A percentile compares a stretch with the other conserved stretches of the same genome.
Evolutionary conservation across 64 coral and sea anemone genomes (phyloP).

Genomic region (Trachythela sp.): DNA sequence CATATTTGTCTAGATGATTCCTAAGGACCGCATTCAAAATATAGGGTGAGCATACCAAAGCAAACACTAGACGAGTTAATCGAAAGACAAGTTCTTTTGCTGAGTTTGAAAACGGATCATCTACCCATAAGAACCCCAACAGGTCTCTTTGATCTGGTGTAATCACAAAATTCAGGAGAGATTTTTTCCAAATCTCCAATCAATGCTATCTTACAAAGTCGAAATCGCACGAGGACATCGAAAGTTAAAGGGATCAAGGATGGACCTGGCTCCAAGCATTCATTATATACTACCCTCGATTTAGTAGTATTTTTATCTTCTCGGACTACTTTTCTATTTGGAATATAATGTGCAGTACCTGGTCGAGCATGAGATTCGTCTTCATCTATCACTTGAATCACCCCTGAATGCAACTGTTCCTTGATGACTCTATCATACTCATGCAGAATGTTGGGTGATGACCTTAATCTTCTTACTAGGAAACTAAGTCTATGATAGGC

Average conservation of each 20-base stretch:
- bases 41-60: neutral
- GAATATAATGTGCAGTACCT: neutral
- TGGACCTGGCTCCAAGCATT: neutral
- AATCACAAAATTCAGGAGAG: constrained; percentile 36
- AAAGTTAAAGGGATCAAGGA: neutral
- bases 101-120: neutral
- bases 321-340: neutral
- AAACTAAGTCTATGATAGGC: neutral
- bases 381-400: neutral
- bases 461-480: neutral
- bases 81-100: neutral
- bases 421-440: neutral
- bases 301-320: neutral
- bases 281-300: neutral
- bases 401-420: neutral
- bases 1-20: neutral
- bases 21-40: neutral
- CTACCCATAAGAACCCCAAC: constrained; percentile 24
- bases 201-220: too few species aligned
- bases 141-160: constrained; percentile 20
- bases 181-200: constrained; percentile 9
- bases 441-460: neutral
- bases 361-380: neutral
- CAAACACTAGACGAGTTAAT: constrained; percentile 25
- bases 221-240: neutral